Conservation (phyloP, 2,113 vertebrate species). For the Hystrix cristata region DNA sequence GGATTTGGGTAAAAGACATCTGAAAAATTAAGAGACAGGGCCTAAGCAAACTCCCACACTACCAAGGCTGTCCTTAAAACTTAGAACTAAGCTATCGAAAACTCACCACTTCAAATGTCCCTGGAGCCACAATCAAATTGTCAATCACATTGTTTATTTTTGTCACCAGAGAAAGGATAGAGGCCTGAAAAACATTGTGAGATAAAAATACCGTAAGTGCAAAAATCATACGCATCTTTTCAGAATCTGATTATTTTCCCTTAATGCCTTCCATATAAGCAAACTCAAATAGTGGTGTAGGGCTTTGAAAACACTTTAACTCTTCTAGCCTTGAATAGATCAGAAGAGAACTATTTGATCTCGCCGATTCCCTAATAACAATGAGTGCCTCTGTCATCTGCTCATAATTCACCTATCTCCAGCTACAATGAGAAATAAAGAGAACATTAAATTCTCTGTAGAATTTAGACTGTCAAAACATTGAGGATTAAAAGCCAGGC, state of each 20-base stretch:
- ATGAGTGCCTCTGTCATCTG: neutral
- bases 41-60: neutral
- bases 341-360: neutral
- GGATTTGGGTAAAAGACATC: neutral
- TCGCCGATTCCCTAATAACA: neutral
- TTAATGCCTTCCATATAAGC: neutral
- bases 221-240: neutral
- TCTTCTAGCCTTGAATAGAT: neutral
- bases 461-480: neutral
- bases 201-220: constrained; percentile 52
- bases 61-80: neutral
- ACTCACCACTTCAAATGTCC: constrained; percentile 99
- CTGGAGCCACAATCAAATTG: constrained; percentile 97
- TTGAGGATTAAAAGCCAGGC: neutral
- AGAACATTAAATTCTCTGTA: neutral
- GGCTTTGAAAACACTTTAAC: neutral
- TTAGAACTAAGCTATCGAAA: constrained; percentile 34
- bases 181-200: constrained; percentile 89
- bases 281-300: neutral
- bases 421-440: neutral
- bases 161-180: constrained; percentile 98
- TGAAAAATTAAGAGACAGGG: neutral
- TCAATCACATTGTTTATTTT: constrained; percentile 99
- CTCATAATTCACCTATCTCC: neutral
- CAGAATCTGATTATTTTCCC: neutral